Evolutionary conservation across 2,113 vertebrate genomes (phyloP).

Genomic region (Macquaria australasica): DNA sequence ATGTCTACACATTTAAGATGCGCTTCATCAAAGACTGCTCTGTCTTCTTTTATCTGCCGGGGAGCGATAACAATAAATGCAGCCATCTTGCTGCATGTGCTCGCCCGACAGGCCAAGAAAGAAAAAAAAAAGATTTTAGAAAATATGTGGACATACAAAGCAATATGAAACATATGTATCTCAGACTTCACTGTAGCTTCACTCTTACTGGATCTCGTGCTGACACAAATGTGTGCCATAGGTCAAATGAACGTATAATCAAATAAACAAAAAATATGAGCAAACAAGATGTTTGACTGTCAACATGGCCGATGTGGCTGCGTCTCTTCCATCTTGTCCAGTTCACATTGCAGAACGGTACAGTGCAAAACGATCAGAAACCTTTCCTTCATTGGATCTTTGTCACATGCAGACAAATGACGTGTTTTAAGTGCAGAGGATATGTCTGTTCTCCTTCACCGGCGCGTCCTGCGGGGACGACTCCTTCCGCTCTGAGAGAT

Average conservation of each 20-base stretch:
- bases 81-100: constrained; percentile 49
- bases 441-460: constrained; percentile 50
- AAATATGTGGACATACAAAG: constrained; percentile 68
- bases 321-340: constrained; percentile 30
- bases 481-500: constrained; percentile 40
- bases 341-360: constrained; percentile 63
- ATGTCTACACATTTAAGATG: constrained; percentile 52
- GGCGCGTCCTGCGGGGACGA: constrained; percentile 30
- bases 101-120: constrained; percentile 53
- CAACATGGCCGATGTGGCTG: constrained; percentile 22
- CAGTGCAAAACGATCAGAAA: constrained; percentile 70
- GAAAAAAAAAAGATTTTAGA: constrained; percentile 41
- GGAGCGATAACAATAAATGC: constrained; percentile 53
- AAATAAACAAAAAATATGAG: constrained; percentile 34
- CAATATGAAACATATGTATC: constrained; percentile 73
- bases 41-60: constrained; percentile 52
- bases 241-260: constrained; percentile 41
- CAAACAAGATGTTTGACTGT: constrained; percentile 53
- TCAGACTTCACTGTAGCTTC: constrained; percentile 65
- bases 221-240: constrained; percentile 47
- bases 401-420: constrained; percentile 51
- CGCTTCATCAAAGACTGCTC: constrained; percentile 41
- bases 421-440: constrained; percentile 13
- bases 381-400: constrained; percentile 52
- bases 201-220: constrained; percentile 37